A percentile compares a stretch with the other conserved stretches of the same genome.
These are phyloP conservation scores for Lampris incognitus DNA, from an alignment of 2,113 vertebrate species.

Conservation along the genomic window DNA sequence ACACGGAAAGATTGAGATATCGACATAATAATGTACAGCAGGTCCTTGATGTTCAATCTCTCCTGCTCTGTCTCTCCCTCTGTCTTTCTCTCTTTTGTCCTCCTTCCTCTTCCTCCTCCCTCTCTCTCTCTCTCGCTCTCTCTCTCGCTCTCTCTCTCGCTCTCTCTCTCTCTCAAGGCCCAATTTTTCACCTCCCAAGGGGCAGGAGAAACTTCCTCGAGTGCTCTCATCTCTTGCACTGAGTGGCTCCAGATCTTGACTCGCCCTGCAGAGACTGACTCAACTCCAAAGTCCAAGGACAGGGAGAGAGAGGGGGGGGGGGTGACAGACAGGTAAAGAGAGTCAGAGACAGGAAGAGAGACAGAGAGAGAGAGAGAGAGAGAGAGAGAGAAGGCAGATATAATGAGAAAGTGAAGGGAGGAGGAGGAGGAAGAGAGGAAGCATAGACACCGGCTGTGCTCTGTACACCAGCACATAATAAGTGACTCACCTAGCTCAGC, in stretches of 20 bases:
- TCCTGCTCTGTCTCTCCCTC: slow-evolving; percentile 28
- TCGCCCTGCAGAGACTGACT: slow-evolving; percentile 29
- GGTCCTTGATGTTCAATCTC: slow-evolving; percentile 48
- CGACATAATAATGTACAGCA: slow-evolving; percentile 62
- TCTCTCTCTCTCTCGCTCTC: slow-evolving; percentile 35
- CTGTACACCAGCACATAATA: neutral
- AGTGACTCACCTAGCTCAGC: slow-evolving; percentile 47
- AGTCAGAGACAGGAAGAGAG: neutral
- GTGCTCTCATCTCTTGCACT: slow-evolving; percentile 46
- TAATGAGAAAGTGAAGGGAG: neutral
- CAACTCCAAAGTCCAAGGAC: slow-evolving; percentile 8
- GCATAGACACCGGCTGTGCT: neutral
- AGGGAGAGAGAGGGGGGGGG: neutral
- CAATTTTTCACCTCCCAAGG: slow-evolving; percentile 38
- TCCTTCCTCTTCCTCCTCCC: neutral
- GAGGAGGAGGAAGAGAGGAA: neutral
- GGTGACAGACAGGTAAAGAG: slow-evolving; percentile 15
- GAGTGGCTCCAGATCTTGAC: slow-evolving; percentile 36
- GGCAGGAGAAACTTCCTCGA: slow-evolving; percentile 52
- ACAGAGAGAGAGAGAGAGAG: slow-evolving; percentile 6
- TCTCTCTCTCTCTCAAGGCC: slow-evolving; percentile 13
- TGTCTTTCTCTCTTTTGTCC: slow-evolving; percentile 13
- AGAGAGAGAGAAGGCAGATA: slow-evolving; percentile 20
- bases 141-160: slow-evolving; percentile 9
- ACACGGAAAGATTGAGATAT: slow-evolving; percentile 58